These are phyloP conservation scores for Sycophaga agraensis DNA, from an alignment of 1,140 invertebrate species.

Conservation along the genomic window DNA sequence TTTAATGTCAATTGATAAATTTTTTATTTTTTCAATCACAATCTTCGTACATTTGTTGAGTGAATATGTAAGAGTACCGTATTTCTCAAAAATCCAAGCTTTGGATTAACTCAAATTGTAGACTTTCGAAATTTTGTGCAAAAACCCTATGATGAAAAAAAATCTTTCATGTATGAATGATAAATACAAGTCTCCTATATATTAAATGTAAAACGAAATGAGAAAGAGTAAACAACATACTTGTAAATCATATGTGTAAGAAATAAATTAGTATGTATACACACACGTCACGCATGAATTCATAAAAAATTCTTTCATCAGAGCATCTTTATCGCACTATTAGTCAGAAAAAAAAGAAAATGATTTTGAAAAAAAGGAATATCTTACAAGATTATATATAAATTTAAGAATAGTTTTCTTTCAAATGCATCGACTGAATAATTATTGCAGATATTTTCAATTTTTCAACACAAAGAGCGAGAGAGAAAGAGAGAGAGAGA, in stretches of 20 bases:
- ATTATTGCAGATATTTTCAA: conserved; percentile 24
- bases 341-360: neutral
- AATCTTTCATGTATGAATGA: neutral
- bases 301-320: neutral
- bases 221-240: neutral
- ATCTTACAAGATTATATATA: neutral
- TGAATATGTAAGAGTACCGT: no score
- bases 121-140: no score
- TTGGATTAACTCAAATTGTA: no score
- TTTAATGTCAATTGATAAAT: no score
- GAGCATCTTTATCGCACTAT: neutral
- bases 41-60: no score
- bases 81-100: no score
- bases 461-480: conserved; percentile 19
- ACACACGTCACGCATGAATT: neutral
- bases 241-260: neutral
- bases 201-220: neutral
- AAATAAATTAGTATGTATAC: neutral
- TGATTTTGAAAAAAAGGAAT: neutral
- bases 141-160: neutral
- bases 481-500: no score
- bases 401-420: conserved; percentile 2
- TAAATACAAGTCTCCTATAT: neutral
- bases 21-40: no score
- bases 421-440: conserved; percentile 18